These are phyloP conservation scores for Upupa epops DNA, from an alignment of 2,113 vertebrate genomes.

Conservation along the genomic window DNA sequence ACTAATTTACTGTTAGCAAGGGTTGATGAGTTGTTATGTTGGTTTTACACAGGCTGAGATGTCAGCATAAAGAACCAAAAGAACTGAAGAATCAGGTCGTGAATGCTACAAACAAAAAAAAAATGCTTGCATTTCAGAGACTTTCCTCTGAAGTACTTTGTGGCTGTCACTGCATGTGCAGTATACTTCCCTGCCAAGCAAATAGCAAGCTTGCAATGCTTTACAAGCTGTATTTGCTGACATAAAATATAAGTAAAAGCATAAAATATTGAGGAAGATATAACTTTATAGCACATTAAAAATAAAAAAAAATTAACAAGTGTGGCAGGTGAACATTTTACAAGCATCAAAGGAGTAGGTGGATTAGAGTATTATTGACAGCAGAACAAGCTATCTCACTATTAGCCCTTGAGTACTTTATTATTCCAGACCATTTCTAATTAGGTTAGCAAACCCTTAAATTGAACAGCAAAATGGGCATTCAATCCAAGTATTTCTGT, in stretches of 20 bases:
- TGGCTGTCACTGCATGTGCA: neutral
- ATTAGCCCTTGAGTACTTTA: conserved; percentile 32
- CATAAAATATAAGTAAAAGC: conserved; percentile 56
- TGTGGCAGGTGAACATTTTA: conserved; percentile 48
- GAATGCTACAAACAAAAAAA: neutral
- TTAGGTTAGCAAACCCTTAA: conserved; percentile 31
- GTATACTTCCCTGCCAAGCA: neutral
- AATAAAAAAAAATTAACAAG: conserved; percentile 42
- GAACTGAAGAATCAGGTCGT: neutral
- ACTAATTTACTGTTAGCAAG: neutral
- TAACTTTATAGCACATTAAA: conserved; percentile 66
- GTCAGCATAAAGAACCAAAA: neutral
- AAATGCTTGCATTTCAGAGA: neutral
- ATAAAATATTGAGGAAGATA: conserved; percentile 52
- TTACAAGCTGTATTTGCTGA: conserved; percentile 35
- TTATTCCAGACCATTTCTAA: conserved; percentile 49
- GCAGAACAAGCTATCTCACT: neutral
- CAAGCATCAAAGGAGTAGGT: conserved; percentile 26
- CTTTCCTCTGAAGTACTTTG: neutral
- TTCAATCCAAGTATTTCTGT: neutral
- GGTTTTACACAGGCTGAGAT: neutral
- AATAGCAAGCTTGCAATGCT: conserved; percentile 18
- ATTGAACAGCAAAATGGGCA: neutral
- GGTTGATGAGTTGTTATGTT: neutral
- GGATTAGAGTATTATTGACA: conserved; percentile 10